phyloP scores from a whole-genome alignment of 2,113 vertebrate species.

The Osmerus eperlanus region DNA sequence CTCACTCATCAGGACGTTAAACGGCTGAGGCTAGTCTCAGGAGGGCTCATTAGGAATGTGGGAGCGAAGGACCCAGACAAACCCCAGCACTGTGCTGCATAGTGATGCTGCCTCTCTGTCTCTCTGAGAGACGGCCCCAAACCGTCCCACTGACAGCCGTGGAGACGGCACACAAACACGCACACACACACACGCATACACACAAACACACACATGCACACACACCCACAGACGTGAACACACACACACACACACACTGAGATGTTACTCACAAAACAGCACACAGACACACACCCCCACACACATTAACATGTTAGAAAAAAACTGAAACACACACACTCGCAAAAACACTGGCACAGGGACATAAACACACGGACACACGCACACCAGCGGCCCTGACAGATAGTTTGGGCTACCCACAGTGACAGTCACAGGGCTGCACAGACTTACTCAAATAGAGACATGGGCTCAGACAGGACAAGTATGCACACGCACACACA shows the following conservation, averaged over 20 bases:
- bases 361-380: neutral
- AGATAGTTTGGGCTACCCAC: neutral
- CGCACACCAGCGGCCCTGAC: neutral
- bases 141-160: slow-evolving; percentile 22
- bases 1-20: slow-evolving; percentile 53
- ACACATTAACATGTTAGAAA: neutral
- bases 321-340: neutral
- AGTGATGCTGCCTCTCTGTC: slow-evolving; percentile 65
- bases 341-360: slow-evolving; percentile 1
- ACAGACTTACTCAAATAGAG: neutral
- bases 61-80: slow-evolving; percentile 55
- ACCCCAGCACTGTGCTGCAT: slow-evolving; percentile 61
- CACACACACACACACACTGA: neutral
- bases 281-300: neutral
- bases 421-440: neutral
- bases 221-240: neutral
- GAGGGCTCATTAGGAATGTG: slow-evolving; percentile 73
- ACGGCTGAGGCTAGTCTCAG: slow-evolving; percentile 44
- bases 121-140: slow-evolving; percentile 37
- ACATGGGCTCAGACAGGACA: neutral
- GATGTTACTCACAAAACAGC: neutral
- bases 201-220: neutral
- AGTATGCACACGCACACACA: slow-evolving; percentile 10
- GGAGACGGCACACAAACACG: neutral
- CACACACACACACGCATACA: neutral